Base-by-base conservation (phyloP, 1,140 invertebrate species). In the Cotesia chilonis region DNA sequence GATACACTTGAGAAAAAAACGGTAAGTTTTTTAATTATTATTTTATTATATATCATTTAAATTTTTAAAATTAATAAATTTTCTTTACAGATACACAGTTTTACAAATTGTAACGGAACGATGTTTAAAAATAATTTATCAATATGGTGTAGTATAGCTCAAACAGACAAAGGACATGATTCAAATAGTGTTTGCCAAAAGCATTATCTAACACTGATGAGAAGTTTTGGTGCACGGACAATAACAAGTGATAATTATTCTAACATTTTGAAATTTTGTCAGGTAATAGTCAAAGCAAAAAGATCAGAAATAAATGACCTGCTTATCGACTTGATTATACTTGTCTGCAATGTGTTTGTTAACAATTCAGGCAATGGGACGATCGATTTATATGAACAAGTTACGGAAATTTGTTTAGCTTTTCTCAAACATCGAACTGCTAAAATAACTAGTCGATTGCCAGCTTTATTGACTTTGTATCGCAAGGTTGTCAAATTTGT, bases 371-470 rank as follows among this genome's bases (percentile, higher is more conserved):
- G 28, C 61, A 65, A 55, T 59, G 5, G 28, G 37, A 35, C 55
- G 54, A 37, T 66, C 17, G 7, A 20, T 20, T 35, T 57, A 14
- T 78, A 76, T 36, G 70, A 75, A 1, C 36, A 77, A 47, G 72
- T 74, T 4, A 57, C 82, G 3, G 14, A 38, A 47, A 20, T 82
- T 17, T 81, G 74, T 64, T 71, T 35, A 54, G 60, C 64, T 7
- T 36, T 81, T 10, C 35, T 83, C 20, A 80, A 71, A 75, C 71
- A 71, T 47, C 78, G 77, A 66, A 74, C 70, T 4, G 61, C 52
- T 47, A 57, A 80, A n/a, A 76, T 83, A 47, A 73, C 59, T 36
- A 80, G 83, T 64, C 74, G 77, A 37, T 72, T 85, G 47, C 79
- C 82, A 41, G 52, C 69, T 35, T 77, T 84, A 14, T 57, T 85